Evolutionary conservation across 1,140 invertebrate species (phyloP).

Genomic region (Drosophila virilis): DNA sequence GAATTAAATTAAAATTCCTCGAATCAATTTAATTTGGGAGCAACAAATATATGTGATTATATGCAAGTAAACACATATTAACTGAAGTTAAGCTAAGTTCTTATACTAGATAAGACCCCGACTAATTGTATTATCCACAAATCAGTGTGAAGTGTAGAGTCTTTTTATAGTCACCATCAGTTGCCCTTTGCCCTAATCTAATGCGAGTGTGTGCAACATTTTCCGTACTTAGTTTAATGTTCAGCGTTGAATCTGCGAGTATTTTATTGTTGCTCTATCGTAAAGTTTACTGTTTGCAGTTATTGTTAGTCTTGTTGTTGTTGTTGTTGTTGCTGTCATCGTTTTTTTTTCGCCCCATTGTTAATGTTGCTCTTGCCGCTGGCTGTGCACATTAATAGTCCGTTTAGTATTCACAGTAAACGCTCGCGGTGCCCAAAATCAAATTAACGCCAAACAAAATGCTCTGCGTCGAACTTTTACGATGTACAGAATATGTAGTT

Average conservation of each 20-base stretch:
- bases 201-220: neutral
- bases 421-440: conserved; percentile 47
- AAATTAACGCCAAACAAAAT: conserved; percentile 52
- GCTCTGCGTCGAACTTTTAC: conserved; percentile 52
- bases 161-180: neutral
- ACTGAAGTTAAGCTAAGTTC: too few relatives aligned
- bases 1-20: too few relatives aligned
- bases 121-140: too few relatives aligned
- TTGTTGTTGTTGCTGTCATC: conserved; percentile 17
- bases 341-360: conserved; percentile 16
- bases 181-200: neutral
- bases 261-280: conserved; percentile 49
- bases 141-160: neutral
- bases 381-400: conserved; percentile 62
- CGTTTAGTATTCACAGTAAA: conserved; percentile 73
- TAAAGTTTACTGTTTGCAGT: conserved; percentile 42
- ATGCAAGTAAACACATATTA: too few relatives aligned
- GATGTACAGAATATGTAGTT: conserved; percentile 51
- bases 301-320: conserved; percentile 40
- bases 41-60: too few relatives aligned
- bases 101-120: too few relatives aligned
- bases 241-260: conserved; percentile 7
- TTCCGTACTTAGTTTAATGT: conserved; percentile 6
- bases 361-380: conserved; percentile 21
- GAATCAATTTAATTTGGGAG: too few relatives aligned